phyloP scores from a whole-genome alignment of 1,140 invertebrate species.

The Linepithema humile region DNA sequence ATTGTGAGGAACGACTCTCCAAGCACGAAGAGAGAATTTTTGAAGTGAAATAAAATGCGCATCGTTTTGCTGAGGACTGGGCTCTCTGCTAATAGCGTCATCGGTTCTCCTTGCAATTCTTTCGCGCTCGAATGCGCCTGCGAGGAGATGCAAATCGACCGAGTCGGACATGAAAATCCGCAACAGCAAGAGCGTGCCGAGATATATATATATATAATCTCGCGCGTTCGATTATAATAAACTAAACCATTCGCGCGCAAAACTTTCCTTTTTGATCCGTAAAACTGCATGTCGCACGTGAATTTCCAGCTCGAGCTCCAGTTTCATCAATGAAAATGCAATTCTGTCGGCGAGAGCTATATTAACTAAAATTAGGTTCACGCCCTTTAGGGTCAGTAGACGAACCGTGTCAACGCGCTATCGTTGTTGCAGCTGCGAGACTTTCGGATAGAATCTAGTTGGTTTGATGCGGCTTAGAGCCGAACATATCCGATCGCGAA shows the following conservation, averaged over 20 bases:
- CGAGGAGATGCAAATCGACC: constrained; percentile 32
- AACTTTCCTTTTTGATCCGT: neutral
- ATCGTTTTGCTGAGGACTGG: neutral
- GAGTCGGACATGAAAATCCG: constrained; percentile 18
- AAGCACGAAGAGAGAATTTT: neutral
- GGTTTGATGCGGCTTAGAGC: constrained; percentile 46
- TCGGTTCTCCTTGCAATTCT: constrained; percentile 26
- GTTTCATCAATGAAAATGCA: neutral
- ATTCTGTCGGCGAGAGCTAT: neutral
- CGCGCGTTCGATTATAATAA: constrained; percentile 24
- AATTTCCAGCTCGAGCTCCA: neutral
- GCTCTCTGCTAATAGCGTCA: constrained; percentile 27
- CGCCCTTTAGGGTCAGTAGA: neutral
- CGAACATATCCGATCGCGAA: constrained; percentile 66
- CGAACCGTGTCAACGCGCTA: constrained; percentile 10
- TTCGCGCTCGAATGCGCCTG: constrained; percentile 41
- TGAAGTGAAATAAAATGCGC: constrained; percentile 17
- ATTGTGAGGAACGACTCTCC: constrained; percentile 32
- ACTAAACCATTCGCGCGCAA: neutral
- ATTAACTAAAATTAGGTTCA: constrained; percentile 5
- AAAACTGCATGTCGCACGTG: neutral
- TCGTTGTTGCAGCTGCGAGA: constrained; percentile 59
- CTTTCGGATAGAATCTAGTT: constrained; percentile 19
- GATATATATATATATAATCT: constrained; percentile 11
- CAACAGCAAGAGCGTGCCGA: neutral